Evolutionary conservation across 2,113 vertebrate species (phyloP).

Genomic region (Phrynosoma blainvillii): DNA sequence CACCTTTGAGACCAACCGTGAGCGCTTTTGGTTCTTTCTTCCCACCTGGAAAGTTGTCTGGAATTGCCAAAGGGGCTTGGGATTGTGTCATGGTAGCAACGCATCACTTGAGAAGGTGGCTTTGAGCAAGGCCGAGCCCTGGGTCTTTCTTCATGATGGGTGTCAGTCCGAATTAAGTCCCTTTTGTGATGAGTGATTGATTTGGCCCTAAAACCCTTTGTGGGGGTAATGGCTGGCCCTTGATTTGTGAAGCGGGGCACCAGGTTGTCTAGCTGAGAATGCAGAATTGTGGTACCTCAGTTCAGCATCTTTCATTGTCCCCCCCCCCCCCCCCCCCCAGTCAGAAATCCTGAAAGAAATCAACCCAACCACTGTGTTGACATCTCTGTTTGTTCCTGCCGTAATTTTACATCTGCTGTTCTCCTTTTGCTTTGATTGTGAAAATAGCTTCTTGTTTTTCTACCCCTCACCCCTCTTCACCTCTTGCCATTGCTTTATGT

Average conservation of each 20-base stretch:
- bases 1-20: no score
- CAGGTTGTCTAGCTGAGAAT: background rate
- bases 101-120: background rate
- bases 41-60: slow-evolving; percentile 7
- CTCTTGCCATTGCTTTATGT: background rate
- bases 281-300: background rate
- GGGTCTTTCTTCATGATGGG: background rate
- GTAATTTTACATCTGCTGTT: background rate
- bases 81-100: background rate
- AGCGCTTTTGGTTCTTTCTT: no score
- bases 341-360: background rate
- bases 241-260: background rate
- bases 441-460: background rate
- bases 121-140: background rate
- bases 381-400: background rate
- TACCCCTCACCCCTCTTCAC: background rate
- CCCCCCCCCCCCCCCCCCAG: background rate
- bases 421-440: background rate
- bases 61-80: background rate
- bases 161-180: background rate
- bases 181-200: background rate
- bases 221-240: slow-evolving; percentile 1
- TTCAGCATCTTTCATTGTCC: background rate
- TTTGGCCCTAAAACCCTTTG: background rate
- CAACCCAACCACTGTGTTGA: background rate